These are phyloP conservation scores for Kuschelorhynchus macadamiae DNA, from an alignment of 2,888 invertebrate genomes.

Conservation along the genomic window DNA sequence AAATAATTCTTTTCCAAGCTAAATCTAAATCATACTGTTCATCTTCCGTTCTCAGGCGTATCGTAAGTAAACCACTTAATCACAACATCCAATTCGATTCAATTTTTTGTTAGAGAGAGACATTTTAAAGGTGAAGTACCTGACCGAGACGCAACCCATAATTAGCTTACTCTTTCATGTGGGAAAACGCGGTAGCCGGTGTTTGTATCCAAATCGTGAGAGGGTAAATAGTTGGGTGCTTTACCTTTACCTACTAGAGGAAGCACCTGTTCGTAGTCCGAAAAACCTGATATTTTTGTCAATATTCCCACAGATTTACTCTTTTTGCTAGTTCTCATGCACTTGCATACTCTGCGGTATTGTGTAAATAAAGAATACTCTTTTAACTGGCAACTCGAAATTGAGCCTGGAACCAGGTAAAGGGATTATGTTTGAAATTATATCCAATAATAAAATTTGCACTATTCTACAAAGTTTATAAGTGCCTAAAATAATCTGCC, in stretches of 20 bases:
- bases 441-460: too few relatives aligned
- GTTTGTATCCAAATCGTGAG: constrained; percentile 59
- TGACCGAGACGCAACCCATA: constrained; percentile 32
- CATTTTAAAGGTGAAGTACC: constrained; percentile 20
- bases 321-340: constrained; percentile 46
- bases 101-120: constrained; percentile 9
- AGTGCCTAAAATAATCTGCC: too few relatives aligned
- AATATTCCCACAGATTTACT: constrained; percentile 56
- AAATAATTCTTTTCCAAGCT: too few relatives aligned
- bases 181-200: constrained; percentile 50
- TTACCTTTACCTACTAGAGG: constrained; percentile 56
- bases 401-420: too few relatives aligned
- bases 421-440: too few relatives aligned
- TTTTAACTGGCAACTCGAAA: too few relatives aligned
- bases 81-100: background rate
- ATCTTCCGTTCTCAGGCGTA: constrained; percentile 3
- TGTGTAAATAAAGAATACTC: constrained; percentile 11
- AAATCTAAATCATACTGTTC: too few relatives aligned
- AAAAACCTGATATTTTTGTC: constrained; percentile 56
- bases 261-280: constrained; percentile 56
- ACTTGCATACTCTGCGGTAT: constrained; percentile 29
- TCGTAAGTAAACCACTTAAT: background rate
- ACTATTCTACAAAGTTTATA: too few relatives aligned
- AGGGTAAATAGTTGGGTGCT: constrained; percentile 59
- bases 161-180: constrained; percentile 48